phyloP scores from a whole-genome alignment of 2,888 invertebrate genomes.

The Taphrorychus bicolor region DNA sequence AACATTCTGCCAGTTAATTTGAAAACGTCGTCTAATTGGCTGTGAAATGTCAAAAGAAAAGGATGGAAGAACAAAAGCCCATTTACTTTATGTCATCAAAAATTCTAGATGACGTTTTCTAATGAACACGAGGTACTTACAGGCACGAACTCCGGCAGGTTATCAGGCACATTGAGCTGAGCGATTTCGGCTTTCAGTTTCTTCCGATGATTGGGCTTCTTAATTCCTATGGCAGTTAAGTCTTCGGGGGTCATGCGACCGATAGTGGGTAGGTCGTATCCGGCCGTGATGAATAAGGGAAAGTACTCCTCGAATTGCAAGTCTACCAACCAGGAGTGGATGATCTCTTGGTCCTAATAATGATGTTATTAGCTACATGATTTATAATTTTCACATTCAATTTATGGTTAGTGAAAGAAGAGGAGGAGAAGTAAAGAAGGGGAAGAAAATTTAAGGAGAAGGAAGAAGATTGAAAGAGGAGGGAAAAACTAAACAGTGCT shows the following conservation, averaged over 20 bases:
- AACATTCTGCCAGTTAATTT: too few relatives aligned
- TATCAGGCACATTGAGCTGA: conserved; percentile 91
- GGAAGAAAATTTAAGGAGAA: too few relatives aligned
- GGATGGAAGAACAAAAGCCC: too few relatives aligned
- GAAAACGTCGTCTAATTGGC: too few relatives aligned
- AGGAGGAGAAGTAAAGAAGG: too few relatives aligned
- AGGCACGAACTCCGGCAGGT: conserved; percentile 93
- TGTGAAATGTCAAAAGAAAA: too few relatives aligned
- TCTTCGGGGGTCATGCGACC: conserved; percentile 99
- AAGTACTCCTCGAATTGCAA: conserved; percentile 95
- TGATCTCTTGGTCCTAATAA: conserved; percentile 93
- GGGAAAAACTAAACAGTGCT: too few relatives aligned
- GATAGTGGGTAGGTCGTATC: conserved; percentile 97
- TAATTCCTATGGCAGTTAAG: conserved; percentile 87
- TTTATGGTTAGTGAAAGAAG: too few relatives aligned
- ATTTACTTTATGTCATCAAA: neutral
- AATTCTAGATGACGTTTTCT: too few relatives aligned
- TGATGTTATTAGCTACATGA: too few relatives aligned
- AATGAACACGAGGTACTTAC: conserved; percentile 62
- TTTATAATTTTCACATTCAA: too few relatives aligned
- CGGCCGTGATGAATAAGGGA: conserved; percentile 90
- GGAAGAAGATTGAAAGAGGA: too few relatives aligned
- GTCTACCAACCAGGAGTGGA: conserved; percentile 93
- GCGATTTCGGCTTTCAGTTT: conserved; percentile 96
- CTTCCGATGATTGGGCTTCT: conserved; percentile 96